These are phyloP conservation scores for Rhynchonycteris naso DNA, from an alignment of 2,797 vertebrate genomes.

Conservation along the genomic window DNA sequence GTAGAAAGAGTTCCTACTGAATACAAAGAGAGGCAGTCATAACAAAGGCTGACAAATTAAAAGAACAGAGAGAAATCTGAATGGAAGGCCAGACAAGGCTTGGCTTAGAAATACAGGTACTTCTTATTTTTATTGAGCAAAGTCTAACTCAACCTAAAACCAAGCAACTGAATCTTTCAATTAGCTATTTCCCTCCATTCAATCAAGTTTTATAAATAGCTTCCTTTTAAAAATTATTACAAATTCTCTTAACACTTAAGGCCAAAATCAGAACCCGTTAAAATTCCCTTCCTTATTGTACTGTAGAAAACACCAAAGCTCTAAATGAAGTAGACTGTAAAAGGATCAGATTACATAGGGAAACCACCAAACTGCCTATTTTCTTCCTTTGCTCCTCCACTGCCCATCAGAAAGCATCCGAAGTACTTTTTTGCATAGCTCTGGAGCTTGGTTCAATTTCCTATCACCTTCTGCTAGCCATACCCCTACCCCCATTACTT, in stretches of 20 bases:
- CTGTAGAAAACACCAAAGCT: background rate
- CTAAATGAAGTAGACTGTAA: background rate
- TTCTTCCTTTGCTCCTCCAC: background rate
- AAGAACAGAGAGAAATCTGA: background rate
- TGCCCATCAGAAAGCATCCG: background rate
- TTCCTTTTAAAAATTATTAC: constrained; percentile 52
- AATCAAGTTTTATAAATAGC: constrained; percentile 22
- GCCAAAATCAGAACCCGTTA: constrained; percentile 2
- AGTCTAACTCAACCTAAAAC: background rate
- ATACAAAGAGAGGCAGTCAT: background rate
- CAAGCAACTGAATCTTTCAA: background rate
- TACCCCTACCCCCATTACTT: background rate
- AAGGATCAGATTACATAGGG: background rate
- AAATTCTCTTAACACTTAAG: background rate
- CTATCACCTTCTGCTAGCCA: background rate
- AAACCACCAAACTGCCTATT: background rate
- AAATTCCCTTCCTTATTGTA: constrained; percentile 25
- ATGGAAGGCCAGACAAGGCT: background rate
- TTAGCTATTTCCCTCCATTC: constrained; percentile 2
- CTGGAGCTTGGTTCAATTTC: background rate
- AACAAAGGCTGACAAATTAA: background rate
- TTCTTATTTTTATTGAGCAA: constrained; percentile 25
- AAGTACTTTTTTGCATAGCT: background rate
- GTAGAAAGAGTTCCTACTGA: too few relatives aligned
- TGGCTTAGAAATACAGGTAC: background rate